Evolutionary conservation across 2,888 invertebrate genomes (phyloP).

Genomic region (Tuberolachnus salignus): DNA sequence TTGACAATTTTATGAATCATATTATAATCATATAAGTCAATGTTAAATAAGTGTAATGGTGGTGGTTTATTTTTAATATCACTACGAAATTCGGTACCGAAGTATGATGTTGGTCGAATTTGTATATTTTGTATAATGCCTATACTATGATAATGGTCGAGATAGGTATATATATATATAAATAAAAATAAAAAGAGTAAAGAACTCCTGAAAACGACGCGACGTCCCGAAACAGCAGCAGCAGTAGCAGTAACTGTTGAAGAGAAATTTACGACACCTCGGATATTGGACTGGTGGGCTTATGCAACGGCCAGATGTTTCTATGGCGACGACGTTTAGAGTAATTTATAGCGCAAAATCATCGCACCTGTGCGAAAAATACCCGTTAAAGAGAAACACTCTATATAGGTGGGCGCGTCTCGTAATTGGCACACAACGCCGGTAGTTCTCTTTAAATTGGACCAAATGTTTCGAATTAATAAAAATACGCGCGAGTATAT

Average conservation of each 20-base stretch:
- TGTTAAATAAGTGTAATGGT: background rate
- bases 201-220: constrained; percentile 1
- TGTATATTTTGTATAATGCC: constrained; percentile 5
- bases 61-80: background rate
- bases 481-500: constrained; percentile 4
- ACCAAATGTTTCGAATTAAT: constrained; percentile 19
- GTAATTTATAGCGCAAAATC: constrained; percentile 42
- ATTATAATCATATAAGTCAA: too few relatives aligned
- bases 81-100: background rate
- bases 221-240: background rate
- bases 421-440: constrained; percentile 31
- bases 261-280: constrained; percentile 28
- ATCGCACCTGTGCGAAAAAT: constrained; percentile 50
- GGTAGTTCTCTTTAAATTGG: background rate
- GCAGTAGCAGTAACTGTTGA: background rate
- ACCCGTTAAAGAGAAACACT: constrained; percentile 17
- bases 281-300: constrained; percentile 32
- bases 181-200: too few relatives aligned
- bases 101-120: background rate
- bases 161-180: too few relatives aligned
- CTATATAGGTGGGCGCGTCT: too few relatives aligned
- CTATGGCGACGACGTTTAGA: constrained; percentile 45
- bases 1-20: too few relatives aligned
- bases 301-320: constrained; percentile 41
- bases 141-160: too few relatives aligned